These are phyloP conservation scores for Cygnus atratus DNA, from an alignment of 2,113 vertebrate genomes.

Conservation along the genomic window DNA sequence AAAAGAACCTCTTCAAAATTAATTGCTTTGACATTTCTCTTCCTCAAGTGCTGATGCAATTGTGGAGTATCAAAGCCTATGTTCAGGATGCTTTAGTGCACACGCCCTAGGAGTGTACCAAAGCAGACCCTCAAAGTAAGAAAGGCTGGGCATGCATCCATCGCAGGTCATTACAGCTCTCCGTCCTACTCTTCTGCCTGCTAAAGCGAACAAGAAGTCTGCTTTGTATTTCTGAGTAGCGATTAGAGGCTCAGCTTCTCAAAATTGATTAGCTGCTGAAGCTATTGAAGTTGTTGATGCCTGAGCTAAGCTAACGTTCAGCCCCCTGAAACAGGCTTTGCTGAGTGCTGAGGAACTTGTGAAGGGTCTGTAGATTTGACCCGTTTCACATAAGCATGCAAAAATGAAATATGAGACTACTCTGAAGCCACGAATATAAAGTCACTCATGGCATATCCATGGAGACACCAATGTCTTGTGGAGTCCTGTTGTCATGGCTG, in stretches of 20 bases:
- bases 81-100: background rate
- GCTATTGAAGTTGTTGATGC: background rate
- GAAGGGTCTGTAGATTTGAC: background rate
- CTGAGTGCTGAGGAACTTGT: background rate
- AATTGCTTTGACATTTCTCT: background rate
- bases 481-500: background rate
- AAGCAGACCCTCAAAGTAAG: background rate
- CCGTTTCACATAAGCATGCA: background rate
- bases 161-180: background rate
- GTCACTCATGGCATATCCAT: background rate
- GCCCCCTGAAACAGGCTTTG: background rate
- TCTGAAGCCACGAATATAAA: background rate
- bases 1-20: background rate
- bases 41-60: background rate
- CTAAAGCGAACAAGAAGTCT: background rate
- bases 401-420: background rate
- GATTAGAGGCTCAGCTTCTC: background rate
- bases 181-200: background rate
- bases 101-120: rapidly evolving
- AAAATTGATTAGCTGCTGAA: background rate
- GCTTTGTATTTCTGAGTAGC: background rate
- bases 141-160: background rate
- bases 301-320: background rate
- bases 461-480: background rate
- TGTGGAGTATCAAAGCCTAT: background rate